A percentile compares a stretch with the other conserved stretches of the same genome.
Evolutionary conservation across 2,888 invertebrate genomes (phyloP).

Genomic region (Dicycla oo): DNA sequence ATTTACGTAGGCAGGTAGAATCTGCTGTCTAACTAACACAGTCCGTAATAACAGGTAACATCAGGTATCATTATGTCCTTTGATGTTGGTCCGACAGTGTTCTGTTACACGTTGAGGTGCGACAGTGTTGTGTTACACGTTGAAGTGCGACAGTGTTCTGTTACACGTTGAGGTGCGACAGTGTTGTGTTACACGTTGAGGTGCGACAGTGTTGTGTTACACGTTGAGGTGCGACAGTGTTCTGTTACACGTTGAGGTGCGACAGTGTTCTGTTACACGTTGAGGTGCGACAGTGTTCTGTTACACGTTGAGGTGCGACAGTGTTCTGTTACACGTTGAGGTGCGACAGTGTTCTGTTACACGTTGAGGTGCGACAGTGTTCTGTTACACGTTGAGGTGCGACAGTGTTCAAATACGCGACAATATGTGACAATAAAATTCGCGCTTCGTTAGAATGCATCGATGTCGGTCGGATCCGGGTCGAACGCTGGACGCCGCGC

Average conservation of each 20-base stretch:
- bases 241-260: too few species aligned
- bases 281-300: background rate
- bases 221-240: background rate
- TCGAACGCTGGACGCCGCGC: background rate
- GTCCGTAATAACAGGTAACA: too few species aligned
- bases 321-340: too few species aligned
- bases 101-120: too few species aligned
- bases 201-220: background rate
- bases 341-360: background rate
- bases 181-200: too few species aligned
- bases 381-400: too few species aligned
- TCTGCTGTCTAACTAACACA: too few species aligned
- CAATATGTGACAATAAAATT: conserved; percentile 39
- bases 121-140: background rate
- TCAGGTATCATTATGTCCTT: background rate
- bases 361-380: background rate
- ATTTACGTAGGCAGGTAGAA: background rate
- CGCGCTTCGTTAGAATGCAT: conserved; percentile 42
- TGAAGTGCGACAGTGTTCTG: background rate
- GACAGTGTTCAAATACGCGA: too few species aligned
- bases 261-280: background rate
- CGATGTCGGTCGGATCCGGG: conserved; percentile 16
- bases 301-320: too few species aligned
- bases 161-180: too few species aligned
- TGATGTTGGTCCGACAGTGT: background rate